phyloP scores from a whole-genome alignment of 2,113 vertebrate species.

The Strix uralensis region DNA sequence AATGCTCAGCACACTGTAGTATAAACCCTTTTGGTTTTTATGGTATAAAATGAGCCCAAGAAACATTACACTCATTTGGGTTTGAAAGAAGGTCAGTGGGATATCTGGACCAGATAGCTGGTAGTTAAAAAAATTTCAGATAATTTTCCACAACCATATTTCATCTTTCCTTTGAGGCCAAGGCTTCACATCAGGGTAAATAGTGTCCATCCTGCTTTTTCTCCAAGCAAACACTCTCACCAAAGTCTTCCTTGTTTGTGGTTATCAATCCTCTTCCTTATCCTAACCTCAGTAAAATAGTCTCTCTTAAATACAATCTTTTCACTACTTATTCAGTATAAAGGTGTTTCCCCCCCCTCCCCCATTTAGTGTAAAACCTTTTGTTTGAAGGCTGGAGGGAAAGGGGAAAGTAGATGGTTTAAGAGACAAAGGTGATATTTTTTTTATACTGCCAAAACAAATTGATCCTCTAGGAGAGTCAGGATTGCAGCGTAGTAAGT shows the following conservation, averaged over 20 bases:
- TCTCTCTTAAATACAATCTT: not conserved
- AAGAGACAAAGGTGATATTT: not conserved
- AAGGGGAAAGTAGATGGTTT: not conserved
- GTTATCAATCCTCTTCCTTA: not conserved
- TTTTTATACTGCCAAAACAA: not conserved
- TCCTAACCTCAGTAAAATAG: not conserved
- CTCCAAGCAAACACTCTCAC: not conserved
- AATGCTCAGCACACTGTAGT: not conserved
- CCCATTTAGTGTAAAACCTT: not conserved
- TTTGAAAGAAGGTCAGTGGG: not conserved
- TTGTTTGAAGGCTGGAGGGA: not conserved
- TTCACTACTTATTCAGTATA: not conserved
- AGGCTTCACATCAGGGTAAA: not conserved
- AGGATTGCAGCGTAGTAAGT: not conserved
- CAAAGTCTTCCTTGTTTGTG: not conserved
- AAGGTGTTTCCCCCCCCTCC: not conserved
- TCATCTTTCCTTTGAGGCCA: not conserved
- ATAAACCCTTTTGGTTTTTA: not conserved
- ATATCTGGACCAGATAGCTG: not conserved
- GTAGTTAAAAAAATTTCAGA: not conserved
- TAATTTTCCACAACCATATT: not conserved
- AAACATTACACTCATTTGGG: not conserved
- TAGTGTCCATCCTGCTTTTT: not conserved
- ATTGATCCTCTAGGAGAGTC: not conserved
- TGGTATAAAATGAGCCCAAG: not conserved